A percentile compares a stretch with the other conserved stretches of the same genome.
Conservation (phyloP, 2,113 vertebrate genomes). For the Vanacampus margaritifer region DNA sequence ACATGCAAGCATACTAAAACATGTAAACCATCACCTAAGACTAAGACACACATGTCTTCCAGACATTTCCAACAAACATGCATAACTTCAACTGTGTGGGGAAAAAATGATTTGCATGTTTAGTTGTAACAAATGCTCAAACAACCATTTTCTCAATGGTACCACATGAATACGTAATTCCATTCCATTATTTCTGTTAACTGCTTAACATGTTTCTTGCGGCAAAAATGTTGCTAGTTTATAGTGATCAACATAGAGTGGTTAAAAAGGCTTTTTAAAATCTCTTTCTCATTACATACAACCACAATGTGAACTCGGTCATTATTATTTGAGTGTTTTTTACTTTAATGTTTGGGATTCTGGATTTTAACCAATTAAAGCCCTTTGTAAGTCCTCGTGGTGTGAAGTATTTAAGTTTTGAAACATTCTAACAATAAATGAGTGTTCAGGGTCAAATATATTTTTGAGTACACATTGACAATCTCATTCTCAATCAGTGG, state of each 20-base stretch:
- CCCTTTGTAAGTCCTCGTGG: background rate
- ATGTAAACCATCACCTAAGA: conserved; percentile 28
- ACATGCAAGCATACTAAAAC: conserved; percentile 6
- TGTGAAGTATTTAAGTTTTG: too few species aligned
- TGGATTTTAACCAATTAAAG: background rate
- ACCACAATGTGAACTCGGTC: background rate
- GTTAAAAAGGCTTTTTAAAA: background rate
- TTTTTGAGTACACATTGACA: too few species aligned
- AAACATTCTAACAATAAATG: too few species aligned
- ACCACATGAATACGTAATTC: background rate
- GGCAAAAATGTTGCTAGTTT: background rate
- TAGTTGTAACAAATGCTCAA: background rate
- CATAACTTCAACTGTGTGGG: background rate
- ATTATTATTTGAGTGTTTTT: background rate
- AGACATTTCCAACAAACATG: conserved; percentile 12
- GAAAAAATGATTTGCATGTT: background rate
- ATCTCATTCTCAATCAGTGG: too few species aligned
- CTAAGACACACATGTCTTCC: conserved; percentile 9
- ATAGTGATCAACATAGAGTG: background rate
- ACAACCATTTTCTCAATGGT: background rate
- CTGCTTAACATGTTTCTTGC: background rate
- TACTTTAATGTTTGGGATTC: background rate
- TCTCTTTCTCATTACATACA: background rate
- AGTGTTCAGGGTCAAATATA: too few species aligned
- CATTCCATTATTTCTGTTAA: background rate